phyloP scores from a whole-genome alignment of 2,888 invertebrate genomes.

The Troides helena region DNA sequence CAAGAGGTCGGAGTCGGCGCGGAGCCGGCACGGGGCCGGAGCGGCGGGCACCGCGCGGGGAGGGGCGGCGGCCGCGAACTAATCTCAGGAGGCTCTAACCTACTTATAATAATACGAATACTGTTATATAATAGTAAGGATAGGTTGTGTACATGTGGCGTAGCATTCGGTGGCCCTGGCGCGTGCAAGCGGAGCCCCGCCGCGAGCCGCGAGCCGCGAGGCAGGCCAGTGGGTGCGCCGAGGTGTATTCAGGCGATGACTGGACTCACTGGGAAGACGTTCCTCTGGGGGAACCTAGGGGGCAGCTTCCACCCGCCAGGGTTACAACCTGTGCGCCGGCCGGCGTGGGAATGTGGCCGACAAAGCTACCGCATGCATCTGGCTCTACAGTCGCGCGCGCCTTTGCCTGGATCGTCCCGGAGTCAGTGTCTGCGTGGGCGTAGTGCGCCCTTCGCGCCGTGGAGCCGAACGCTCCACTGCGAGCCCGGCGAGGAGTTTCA shows the following conservation, averaged over 20 bases:
- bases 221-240: too few relatives aligned
- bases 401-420: slow-evolving; percentile 46
- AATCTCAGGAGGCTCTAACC: slow-evolving; percentile 74
- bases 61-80: slow-evolving; percentile 41
- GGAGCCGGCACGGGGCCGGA: too few relatives aligned
- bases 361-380: slow-evolving; percentile 74
- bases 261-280: too few relatives aligned
- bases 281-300: too few relatives aligned
- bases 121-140: slow-evolving; percentile 65
- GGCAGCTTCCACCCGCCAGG: too few relatives aligned
- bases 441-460: too few relatives aligned
- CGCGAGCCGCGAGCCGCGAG: too few relatives aligned
- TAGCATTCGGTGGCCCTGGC: slow-evolving; percentile 64
- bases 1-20: slow-evolving; percentile 9
- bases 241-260: too few relatives aligned
- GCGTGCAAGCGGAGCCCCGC: slow-evolving; percentile 35
- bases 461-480: too few relatives aligned
- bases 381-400: slow-evolving; percentile 58
- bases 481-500: too few relatives aligned
- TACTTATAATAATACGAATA: slow-evolving; percentile 72
- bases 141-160: slow-evolving; percentile 69
- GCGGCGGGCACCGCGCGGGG: slow-evolving; percentile 25
- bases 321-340: slow-evolving; percentile 48
- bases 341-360: slow-evolving; percentile 59
- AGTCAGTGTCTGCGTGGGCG: too few relatives aligned